Base-by-base conservation (phyloP, 1,140 invertebrate species). In the Andricus grossulariae region DNA sequence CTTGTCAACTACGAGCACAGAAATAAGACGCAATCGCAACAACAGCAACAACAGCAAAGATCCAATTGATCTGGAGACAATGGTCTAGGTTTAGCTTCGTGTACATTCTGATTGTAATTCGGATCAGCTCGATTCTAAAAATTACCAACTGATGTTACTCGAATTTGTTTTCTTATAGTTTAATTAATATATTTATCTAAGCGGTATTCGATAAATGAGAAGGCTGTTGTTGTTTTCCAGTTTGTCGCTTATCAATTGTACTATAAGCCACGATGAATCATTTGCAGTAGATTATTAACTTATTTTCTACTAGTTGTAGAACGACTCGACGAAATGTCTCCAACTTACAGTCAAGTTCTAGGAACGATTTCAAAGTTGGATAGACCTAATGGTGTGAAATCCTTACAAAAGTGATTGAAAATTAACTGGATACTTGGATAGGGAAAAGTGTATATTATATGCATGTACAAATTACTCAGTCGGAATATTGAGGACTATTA, bases 1-100 rank as follows among this genome's bases (percentile, higher is more conserved):
- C 93, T 99, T 73, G 97, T 99, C 0, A 99, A 99, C 91, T 99
- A 99, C 89, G 97, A 99, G 87, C 95, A 96, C 89, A 92, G 95
- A 74, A 93, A 94, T 79, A 94, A 94, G 84, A 93, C 93, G 80
- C 90, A 91, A 50, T 82, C 86, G 55, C 91, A 92, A 77, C 90
- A 91, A 39, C 89, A 91, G 75, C 86, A 86, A 83, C 83, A 82
- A 80, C 87, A 77, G 83, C 89, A 77, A 70, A 84, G 77, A 70
- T 84, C 86, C 16, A 89, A 86, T 85, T 91, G 90, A 91, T 85
- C 32, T 39, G 16, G 25, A 19, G 15, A n/a, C n/a, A 4, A n/a
- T 39, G 18, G 55, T 55, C 39, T 66, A 66, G 60, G 39, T 66
- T 66, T 76, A 50, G 50, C 50, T 78, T 87, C 84, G 82, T 85